Percentiles rank a stretch among this genome's conserved stretches.
These are phyloP conservation scores for Folsomia manolachei DNA, from an alignment of 2,888 invertebrate genomes.

Conservation along the genomic window DNA sequence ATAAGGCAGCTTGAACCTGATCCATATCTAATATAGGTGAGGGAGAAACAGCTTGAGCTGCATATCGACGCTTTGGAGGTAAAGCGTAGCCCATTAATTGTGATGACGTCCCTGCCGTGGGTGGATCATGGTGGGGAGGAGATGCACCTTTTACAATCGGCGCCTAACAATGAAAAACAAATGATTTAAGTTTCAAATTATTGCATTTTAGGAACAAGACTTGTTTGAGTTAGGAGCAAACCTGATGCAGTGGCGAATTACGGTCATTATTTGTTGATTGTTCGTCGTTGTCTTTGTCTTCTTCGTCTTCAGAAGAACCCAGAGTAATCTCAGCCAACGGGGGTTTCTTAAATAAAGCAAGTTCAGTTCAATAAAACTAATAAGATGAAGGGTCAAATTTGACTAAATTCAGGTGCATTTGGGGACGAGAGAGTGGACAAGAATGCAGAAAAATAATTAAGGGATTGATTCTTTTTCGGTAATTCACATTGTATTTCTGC, in stretches of 20 bases:
- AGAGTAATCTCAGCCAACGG: conserved; percentile 49
- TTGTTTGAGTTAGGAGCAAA: no score
- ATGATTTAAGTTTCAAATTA: no score
- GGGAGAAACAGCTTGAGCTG: no score
- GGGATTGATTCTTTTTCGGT: background rate
- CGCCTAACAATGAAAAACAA: no score
- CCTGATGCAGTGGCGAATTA: conserved; percentile 12
- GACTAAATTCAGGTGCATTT: background rate
- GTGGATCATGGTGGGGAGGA: no score
- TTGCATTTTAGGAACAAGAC: no score
- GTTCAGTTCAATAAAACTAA: no score
- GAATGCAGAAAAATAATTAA: background rate
- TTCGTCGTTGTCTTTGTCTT: conserved; percentile 17
- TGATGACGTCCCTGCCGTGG: background rate
- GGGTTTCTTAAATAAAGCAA: no score
- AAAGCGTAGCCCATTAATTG: background rate
- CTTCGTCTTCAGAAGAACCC: conserved; percentile 43
- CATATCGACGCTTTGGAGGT: background rate
- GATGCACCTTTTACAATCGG: no score
- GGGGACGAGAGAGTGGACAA: background rate
- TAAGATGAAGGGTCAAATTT: background rate
- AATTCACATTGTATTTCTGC: background rate
- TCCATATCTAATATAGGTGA: background rate
- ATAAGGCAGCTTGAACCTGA: background rate
- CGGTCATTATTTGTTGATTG: conserved; percentile 12